phyloP scores from a whole-genome alignment of 2,113 vertebrate species.

The Phocoena phocoena region DNA sequence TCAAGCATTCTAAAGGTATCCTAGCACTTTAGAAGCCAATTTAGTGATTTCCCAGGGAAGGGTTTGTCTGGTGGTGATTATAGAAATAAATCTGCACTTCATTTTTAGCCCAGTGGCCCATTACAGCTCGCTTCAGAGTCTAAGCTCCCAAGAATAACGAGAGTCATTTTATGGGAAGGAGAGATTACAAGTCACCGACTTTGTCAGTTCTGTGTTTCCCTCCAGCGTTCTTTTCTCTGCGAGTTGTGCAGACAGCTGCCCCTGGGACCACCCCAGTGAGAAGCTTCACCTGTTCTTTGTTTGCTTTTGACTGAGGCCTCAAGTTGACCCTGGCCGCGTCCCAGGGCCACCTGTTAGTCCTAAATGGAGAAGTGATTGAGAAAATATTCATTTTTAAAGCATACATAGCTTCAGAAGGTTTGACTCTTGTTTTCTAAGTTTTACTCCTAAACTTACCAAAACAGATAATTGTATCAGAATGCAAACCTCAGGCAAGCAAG shows the following conservation, averaged over 20 bases:
- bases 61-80: conserved; percentile 80
- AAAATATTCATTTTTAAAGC: conserved; percentile 53
- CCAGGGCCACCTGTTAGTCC: conserved; percentile 59
- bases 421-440: conserved; percentile 27
- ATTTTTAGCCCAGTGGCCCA: conserved; percentile 78
- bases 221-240: conserved; percentile 58
- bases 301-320: conserved; percentile 63
- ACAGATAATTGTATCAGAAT: background rate
- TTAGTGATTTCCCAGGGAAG: conserved; percentile 75
- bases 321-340: conserved; percentile 49
- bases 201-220: conserved; percentile 76
- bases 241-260: conserved; percentile 52
- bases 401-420: background rate
- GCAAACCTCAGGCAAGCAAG: background rate
- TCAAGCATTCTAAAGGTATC: conserved; percentile 75
- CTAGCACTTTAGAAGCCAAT: conserved; percentile 68
- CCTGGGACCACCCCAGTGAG: conserved; percentile 51
- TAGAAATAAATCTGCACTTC: conserved; percentile 79
- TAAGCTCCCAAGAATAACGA: conserved; percentile 78
- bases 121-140: conserved; percentile 60
- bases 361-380: background rate
- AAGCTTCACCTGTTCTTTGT: conserved; percentile 58
- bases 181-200: conserved; percentile 75
- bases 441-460: background rate
- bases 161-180: conserved; percentile 77